Evolutionary conservation across 2,113 vertebrate genomes (phyloP).

Genomic region (Cathartes aura): DNA sequence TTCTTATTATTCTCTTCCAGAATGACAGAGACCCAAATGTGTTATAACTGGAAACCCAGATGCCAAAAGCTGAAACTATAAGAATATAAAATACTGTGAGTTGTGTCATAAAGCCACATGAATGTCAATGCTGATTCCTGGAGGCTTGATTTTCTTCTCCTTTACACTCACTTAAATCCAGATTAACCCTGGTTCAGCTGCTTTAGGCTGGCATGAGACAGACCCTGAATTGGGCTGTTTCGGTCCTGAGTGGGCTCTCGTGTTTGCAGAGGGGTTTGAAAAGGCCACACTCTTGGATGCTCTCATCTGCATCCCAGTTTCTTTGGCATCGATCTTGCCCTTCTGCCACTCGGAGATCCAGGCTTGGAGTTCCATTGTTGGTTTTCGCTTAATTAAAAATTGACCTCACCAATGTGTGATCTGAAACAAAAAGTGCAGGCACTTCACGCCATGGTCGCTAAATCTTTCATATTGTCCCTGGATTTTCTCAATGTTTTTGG

Average conservation of each 20-base stretch:
- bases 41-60: neutral
- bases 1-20: neutral
- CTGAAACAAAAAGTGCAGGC: neutral
- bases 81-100: neutral
- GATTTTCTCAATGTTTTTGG: neutral
- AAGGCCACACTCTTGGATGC: neutral
- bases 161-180: neutral
- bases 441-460: fast-evolving
- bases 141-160: neutral
- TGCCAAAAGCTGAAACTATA: neutral
- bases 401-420: neutral
- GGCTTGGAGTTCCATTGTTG: neutral
- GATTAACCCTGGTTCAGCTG: neutral
- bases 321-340: fast-evolving
- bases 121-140: neutral
- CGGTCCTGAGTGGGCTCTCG: neutral
- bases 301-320: neutral
- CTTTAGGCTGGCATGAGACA: neutral
- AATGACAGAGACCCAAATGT: neutral
- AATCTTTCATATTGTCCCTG: neutral
- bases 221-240: neutral
- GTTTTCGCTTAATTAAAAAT: neutral
- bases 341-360: neutral
- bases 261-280: neutral
- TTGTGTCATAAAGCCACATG: neutral